These are phyloP conservation scores for Urosaurus nigricauda DNA, from an alignment of 2,797 vertebrate genomes.

Conservation along the genomic window DNA sequence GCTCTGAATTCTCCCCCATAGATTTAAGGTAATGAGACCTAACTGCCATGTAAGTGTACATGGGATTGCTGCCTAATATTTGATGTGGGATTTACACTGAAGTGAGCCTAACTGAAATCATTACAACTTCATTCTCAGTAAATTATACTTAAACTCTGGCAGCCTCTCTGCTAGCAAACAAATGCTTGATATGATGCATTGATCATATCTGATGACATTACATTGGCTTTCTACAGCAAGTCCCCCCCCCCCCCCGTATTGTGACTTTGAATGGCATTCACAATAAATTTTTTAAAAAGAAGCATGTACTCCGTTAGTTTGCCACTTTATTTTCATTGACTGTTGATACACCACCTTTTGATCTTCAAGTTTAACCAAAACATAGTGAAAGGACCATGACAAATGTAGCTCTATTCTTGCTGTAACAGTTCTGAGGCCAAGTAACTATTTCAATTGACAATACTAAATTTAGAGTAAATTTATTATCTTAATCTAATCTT, in stretches of 20 bases:
- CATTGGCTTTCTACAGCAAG: background rate
- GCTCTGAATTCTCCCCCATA: too few species aligned
- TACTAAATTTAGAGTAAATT: conserved; percentile 44
- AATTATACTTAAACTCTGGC: background rate
- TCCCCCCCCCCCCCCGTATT: background rate
- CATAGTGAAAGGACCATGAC: background rate
- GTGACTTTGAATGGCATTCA: background rate
- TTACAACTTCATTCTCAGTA: background rate
- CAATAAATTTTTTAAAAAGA: background rate
- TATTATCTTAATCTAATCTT: conserved; percentile 32
- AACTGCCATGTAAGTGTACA: too few species aligned
- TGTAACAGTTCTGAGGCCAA: conserved; percentile 43
- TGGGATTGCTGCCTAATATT: too few species aligned
- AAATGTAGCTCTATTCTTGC: conserved; percentile 48
- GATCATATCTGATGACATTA: background rate
- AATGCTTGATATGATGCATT: background rate
- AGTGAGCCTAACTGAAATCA: background rate
- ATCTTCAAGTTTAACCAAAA: background rate
- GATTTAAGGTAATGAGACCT: too few species aligned
- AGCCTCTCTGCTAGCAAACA: background rate
- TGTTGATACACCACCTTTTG: background rate
- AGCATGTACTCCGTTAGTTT: background rate
- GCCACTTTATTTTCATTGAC: background rate
- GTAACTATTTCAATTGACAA: conserved; percentile 59
- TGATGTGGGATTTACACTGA: background rate